Conservation (phyloP, 2,797 vertebrate species). For the Propithecus deckenii region DNA sequence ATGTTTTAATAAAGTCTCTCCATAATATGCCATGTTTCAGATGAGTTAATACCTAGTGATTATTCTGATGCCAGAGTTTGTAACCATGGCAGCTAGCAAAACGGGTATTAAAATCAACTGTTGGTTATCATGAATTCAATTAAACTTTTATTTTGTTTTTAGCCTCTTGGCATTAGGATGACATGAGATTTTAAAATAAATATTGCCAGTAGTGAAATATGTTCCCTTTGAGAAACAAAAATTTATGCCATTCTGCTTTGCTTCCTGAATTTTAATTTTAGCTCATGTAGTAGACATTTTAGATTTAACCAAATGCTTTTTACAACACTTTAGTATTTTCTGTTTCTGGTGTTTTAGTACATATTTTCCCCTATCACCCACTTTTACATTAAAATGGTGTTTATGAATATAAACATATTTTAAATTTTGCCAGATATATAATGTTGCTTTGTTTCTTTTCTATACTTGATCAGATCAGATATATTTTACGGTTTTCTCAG, state of each 20-base stretch:
- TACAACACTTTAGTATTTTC: slow-evolving; percentile 22
- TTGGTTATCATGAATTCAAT: slow-evolving; percentile 21
- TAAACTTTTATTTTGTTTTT: slow-evolving; percentile 48
- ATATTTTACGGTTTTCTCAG: not conserved
- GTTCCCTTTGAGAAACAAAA: slow-evolving; percentile 45
- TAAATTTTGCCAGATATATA: slow-evolving; percentile 9
- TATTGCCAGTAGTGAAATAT: slow-evolving; percentile 22
- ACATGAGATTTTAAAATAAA: slow-evolving; percentile 42
- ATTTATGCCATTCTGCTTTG: not conserved
- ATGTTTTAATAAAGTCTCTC: slow-evolving; percentile 18
- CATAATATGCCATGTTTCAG: slow-evolving; percentile 19
- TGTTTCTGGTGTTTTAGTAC: not conserved
- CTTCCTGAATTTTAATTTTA: slow-evolving; percentile 56
- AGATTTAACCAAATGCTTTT: slow-evolving; percentile 43
- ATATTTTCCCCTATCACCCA: not conserved
- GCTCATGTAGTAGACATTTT: slow-evolving; percentile 28
- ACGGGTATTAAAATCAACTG: not conserved
- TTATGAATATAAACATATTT: slow-evolving; percentile 20
- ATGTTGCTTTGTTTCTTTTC: slow-evolving; percentile 39
- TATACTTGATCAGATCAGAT: slow-evolving; percentile 8
- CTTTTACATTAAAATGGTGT: slow-evolving; percentile 11
- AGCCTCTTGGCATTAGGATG: slow-evolving; percentile 35
- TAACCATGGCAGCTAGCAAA: not conserved
- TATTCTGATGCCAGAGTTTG: slow-evolving; percentile 26
- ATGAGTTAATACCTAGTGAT: slow-evolving; percentile 3